Percentiles rank a stretch among this genome's conserved stretches.
phyloP scores from a whole-genome alignment of 2,797 vertebrate genomes.

The Danio choprae region DNA sequence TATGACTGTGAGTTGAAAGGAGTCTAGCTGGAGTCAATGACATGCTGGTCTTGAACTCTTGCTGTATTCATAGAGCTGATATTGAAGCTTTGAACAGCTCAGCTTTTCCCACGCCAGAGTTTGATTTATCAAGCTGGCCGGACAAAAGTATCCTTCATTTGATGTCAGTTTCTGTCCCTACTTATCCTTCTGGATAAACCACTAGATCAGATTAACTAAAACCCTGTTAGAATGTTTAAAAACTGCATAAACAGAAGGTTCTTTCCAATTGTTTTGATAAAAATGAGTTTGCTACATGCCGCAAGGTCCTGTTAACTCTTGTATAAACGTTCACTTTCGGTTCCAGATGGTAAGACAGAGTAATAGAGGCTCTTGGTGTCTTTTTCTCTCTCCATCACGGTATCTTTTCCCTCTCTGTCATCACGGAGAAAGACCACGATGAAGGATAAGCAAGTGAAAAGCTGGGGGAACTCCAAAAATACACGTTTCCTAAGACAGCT shows the following conservation, averaged over 20 bases:
- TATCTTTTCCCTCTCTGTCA: constrained; percentile 50
- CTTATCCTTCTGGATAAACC: constrained; percentile 24
- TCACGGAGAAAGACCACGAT: constrained; percentile 29
- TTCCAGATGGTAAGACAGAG: constrained; percentile 6
- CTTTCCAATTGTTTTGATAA: constrained; percentile 24
- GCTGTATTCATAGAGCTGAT: constrained; percentile 15
- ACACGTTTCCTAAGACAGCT: constrained; percentile 48
- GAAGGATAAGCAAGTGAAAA: constrained; percentile 51
- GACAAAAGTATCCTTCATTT: constrained; percentile 28
- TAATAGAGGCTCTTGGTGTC: constrained; percentile 1
- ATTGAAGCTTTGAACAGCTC: constrained; percentile 17
- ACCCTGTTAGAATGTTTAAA: constrained; percentile 15
- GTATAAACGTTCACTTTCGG: neutral
- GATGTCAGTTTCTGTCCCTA: neutral
- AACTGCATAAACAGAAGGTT: neutral
- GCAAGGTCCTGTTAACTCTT: constrained; percentile 4
- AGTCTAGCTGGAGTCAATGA: constrained; percentile 16
- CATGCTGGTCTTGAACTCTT: constrained; percentile 16
- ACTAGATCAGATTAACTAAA: neutral
- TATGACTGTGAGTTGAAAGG: neutral
- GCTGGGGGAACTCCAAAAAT: constrained; percentile 47
- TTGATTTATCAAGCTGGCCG: constrained; percentile 9
- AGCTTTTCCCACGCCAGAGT: constrained; percentile 4
- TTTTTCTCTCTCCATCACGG: constrained; percentile 18
- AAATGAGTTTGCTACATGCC: constrained; percentile 20